Percentiles rank a stretch among this genome's conserved stretches.
phyloP scores from a whole-genome alignment of 1,140 invertebrate genomes.

The Leptoteleia sp. region DNA sequence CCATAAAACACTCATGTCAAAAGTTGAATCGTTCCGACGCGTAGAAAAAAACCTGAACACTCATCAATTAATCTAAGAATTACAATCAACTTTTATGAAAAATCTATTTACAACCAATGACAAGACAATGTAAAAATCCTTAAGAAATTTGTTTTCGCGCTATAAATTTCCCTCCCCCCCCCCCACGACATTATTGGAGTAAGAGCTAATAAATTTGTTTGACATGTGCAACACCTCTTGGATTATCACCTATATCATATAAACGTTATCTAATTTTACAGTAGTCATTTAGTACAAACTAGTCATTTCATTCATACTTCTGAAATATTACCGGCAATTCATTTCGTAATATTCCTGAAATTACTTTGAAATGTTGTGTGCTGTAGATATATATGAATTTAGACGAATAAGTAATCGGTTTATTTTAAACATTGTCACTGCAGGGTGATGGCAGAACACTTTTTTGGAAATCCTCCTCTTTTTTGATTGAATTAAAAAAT shows the following conservation, averaged over 20 bases:
- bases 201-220: slow-evolving; percentile 38
- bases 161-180: slow-evolving; percentile 41
- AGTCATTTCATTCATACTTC: slow-evolving; percentile 39
- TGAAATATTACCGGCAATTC: slow-evolving; percentile 36
- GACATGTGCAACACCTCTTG: slow-evolving; percentile 50
- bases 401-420: background rate
- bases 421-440: background rate
- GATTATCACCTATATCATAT: slow-evolving; percentile 46
- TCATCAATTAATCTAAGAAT: slow-evolving; percentile 53
- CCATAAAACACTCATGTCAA: slow-evolving; percentile 37
- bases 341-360: slow-evolving; percentile 43
- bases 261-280: slow-evolving; percentile 50
- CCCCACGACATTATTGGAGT: slow-evolving; percentile 22
- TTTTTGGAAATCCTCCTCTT: background rate
- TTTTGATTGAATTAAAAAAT: no score
- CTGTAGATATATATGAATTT: slow-evolving; percentile 35
- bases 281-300: slow-evolving; percentile 48
- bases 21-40: slow-evolving; percentile 21
- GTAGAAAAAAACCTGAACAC: slow-evolving; percentile 50
- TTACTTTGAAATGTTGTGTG: slow-evolving; percentile 41
- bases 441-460: slow-evolving; percentile 11
- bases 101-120: slow-evolving; percentile 58
- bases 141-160: slow-evolving; percentile 46
- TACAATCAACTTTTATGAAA: slow-evolving; percentile 52
- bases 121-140: slow-evolving; percentile 54